Percentiles rank a stretch among this genome's conserved stretches.
phyloP scores from a whole-genome alignment of 2,888 invertebrate species.

The Meteorus colon region DNA sequence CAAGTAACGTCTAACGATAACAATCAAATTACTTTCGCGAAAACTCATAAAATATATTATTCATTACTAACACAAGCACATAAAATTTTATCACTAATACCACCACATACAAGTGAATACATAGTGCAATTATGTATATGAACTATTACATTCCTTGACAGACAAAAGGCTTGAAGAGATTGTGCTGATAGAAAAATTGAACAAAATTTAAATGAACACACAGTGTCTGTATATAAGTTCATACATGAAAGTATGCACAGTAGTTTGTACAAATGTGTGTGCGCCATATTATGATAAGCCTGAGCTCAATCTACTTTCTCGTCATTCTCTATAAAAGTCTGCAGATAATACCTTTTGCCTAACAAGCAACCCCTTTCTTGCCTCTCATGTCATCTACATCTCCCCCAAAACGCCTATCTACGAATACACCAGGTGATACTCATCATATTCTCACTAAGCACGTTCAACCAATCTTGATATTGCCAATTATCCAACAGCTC shows the following conservation, averaged over 20 bases:
- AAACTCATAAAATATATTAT: conserved; percentile 4
- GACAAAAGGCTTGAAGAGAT: conserved; percentile 11
- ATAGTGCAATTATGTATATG: not conserved
- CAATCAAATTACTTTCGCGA: conserved; percentile 1
- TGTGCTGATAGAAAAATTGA: conserved; percentile 22
- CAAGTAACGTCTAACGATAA: not conserved
- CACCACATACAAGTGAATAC: too few species aligned
- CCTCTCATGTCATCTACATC: conserved; percentile 18
- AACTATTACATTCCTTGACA: not conserved
- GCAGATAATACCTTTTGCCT: not conserved
- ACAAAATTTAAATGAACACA: conserved; percentile 24
- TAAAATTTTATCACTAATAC: too few species aligned
- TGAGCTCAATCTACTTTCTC: conserved; percentile 35
- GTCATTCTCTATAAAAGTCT: conserved; percentile 30
- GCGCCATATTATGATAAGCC: conserved; percentile 60
- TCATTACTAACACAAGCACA: not conserved
- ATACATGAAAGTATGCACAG: too few species aligned
- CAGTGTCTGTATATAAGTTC: not conserved
- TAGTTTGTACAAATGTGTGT: conserved; percentile 46
- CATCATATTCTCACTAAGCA: conserved; percentile 44
- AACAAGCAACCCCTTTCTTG: conserved; percentile 14
- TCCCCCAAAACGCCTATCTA: conserved; percentile 8
- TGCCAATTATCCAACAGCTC: conserved; percentile 48
- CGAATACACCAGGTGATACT: conserved; percentile 29
- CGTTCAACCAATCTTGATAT: conserved; percentile 47